These are phyloP conservation scores for Antheraea mylitta DNA, from an alignment of 1,140 invertebrate genomes.

Conservation along the genomic window DNA sequence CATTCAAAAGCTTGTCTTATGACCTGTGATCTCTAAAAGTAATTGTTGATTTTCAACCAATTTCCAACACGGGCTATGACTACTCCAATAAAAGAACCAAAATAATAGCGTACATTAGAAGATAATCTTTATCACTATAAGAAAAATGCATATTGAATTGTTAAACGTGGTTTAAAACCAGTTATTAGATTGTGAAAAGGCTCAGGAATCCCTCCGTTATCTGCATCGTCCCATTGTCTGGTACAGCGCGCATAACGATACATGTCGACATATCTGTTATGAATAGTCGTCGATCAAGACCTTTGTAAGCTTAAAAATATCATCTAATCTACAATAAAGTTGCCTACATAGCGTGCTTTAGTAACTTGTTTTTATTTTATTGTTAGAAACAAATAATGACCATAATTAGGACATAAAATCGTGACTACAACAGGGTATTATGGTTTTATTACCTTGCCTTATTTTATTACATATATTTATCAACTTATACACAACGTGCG, in stretches of 20 bases:
- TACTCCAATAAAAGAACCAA: no score
- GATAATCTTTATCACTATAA: neutral
- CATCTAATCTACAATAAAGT: neutral
- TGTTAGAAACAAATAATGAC: conserved; percentile 7
- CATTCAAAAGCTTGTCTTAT: no score
- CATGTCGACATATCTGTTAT: neutral
- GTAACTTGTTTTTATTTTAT: neutral
- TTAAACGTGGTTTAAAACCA: neutral
- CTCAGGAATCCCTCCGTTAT: neutral
- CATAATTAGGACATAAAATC: conserved; percentile 10
- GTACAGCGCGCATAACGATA: neutral
- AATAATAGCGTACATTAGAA: no score
- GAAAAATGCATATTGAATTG: neutral
- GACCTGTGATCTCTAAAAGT: no score
- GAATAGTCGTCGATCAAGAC: conserved; percentile 1
- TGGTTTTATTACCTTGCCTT: neutral
- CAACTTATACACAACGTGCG: neutral
- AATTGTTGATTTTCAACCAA: no score
- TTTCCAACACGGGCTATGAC: no score
- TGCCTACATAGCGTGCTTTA: neutral
- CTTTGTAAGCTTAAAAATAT: neutral
- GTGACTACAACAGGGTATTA: conserved; percentile 2
- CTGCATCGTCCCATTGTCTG: neutral
- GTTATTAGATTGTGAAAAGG: neutral
- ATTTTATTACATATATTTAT: neutral